phyloP scores from a whole-genome alignment of 2,113 vertebrate species.

The Irena cyanogastra region DNA sequence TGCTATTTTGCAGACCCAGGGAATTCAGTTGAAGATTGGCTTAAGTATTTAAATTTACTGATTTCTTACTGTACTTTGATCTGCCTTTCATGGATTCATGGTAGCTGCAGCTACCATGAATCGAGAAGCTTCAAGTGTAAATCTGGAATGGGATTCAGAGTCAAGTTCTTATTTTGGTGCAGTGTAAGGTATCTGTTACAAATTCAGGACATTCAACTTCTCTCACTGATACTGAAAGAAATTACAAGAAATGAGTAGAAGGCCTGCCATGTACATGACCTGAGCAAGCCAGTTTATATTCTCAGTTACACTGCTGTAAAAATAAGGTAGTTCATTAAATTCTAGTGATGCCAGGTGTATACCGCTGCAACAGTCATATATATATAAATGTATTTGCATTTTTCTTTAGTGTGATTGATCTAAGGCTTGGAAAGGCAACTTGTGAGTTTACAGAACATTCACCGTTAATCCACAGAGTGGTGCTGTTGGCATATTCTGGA shows the following conservation, averaged over 20 bases:
- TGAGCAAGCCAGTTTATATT: not conserved
- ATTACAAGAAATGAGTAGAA: not conserved
- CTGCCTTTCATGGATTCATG: not conserved
- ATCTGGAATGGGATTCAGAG: not conserved
- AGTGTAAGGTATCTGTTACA: not conserved
- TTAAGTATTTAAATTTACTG: not conserved
- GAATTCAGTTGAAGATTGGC: not conserved
- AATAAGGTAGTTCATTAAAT: not conserved
- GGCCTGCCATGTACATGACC: not conserved
- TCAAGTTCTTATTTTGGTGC: not conserved
- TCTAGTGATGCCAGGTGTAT: not conserved
- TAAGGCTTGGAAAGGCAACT: not conserved
- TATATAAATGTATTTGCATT: not conserved
- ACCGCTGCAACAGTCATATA: not conserved
- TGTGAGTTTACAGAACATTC: not conserved
- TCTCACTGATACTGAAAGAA: not conserved
- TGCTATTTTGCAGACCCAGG: not conserved
- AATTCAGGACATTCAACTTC: not conserved
- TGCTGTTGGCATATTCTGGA: conserved; percentile 8
- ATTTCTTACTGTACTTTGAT: not conserved
- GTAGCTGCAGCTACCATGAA: not conserved
- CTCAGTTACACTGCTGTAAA: not conserved
- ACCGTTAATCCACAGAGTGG: conserved; percentile 53
- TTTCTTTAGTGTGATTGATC: not conserved
- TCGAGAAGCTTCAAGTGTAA: not conserved